phyloP scores from a whole-genome alignment of 2,113 vertebrate species.

The Brienomyrus longianalis region DNA sequence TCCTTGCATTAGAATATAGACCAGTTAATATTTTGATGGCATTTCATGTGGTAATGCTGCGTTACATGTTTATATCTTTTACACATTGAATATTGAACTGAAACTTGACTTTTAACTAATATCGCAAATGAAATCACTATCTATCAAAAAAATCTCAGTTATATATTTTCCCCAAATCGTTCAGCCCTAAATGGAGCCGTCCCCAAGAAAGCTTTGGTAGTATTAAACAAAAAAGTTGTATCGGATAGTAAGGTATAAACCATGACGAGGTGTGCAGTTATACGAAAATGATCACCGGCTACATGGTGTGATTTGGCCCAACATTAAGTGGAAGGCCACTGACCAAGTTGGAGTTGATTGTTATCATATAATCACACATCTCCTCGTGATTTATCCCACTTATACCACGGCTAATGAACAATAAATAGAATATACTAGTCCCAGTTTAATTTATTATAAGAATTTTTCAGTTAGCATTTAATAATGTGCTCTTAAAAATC shows the following conservation, averaged over 20 bases:
- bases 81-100: too few species aligned
- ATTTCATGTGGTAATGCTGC: too few species aligned
- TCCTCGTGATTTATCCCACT: neutral
- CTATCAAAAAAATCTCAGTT: too few species aligned
- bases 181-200: neutral
- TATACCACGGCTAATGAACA: neutral
- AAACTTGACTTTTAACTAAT: too few species aligned
- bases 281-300: neutral
- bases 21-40: too few species aligned
- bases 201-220: neutral
- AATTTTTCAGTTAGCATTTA: neutral
- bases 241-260: neutral
- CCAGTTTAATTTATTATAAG: neutral
- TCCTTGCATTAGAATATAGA: too few species aligned
- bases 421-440: neutral
- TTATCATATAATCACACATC: neutral
- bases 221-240: neutral
- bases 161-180: too few species aligned
- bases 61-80: too few species aligned
- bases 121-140: too few species aligned
- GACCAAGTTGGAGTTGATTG: neutral
- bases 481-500: neutral
- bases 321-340: neutral
- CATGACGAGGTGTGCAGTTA: neutral
- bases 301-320: neutral